phyloP scores from a whole-genome alignment of 1,140 invertebrate species.

The Bombus confusus region DNA sequence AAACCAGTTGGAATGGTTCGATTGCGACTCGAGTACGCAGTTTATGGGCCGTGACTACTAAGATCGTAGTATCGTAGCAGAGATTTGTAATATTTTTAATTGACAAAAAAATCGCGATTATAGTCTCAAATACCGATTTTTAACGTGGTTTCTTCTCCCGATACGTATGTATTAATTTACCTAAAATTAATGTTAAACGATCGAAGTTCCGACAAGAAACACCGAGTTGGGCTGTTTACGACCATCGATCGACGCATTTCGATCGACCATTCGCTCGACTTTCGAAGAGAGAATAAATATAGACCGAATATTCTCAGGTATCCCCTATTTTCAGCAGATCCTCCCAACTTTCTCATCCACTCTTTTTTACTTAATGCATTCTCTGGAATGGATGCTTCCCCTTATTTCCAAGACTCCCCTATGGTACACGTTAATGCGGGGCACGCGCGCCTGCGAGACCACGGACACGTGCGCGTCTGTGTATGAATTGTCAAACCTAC shows the following conservation, averaged over 20 bases:
- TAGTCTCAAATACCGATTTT: too few species aligned
- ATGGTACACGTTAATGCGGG: background rate
- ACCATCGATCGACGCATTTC: background rate
- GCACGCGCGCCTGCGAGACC: slow-evolving; percentile 4
- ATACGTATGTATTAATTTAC: too few species aligned
- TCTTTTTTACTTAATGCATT: background rate
- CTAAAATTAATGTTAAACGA: too few species aligned
- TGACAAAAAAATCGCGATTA: too few species aligned
- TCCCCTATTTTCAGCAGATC: background rate
- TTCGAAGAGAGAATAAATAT: slow-evolving; percentile 15
- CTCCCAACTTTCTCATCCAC: background rate
- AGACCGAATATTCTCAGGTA: slow-evolving; percentile 20
- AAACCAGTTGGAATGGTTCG: background rate
- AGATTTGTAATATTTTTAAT: too few species aligned
- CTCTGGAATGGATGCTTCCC: background rate
- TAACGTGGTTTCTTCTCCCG: too few species aligned
- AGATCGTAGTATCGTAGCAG: too few species aligned
- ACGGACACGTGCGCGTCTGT: slow-evolving; percentile 35
- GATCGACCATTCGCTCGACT: background rate
- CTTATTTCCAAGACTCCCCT: background rate
- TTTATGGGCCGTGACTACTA: background rate
- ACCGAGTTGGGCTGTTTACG: too few species aligned
- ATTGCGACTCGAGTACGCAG: background rate
- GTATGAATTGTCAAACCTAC: slow-evolving; percentile 41
- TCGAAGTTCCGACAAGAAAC: too few species aligned